Evolutionary conservation across 2,888 invertebrate species (phyloP).

Genomic region (Phrixothrix hirtus): DNA sequence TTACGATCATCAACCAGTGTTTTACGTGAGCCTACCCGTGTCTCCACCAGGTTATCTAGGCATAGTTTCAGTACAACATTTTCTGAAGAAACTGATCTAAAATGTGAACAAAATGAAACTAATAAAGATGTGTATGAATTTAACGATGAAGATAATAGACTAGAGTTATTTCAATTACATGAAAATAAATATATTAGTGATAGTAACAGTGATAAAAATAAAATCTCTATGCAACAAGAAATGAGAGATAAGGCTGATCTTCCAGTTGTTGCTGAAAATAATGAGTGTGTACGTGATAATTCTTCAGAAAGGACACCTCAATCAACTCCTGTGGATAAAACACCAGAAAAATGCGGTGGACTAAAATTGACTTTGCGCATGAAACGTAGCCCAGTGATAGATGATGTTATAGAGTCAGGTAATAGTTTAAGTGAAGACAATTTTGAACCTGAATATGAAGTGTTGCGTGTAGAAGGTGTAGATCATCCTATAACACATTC

Average conservation of each 20-base stretch:
- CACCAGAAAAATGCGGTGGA: conserved; percentile 55
- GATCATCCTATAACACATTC: conserved; percentile 62
- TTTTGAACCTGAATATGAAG: conserved; percentile 80
- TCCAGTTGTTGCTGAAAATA: conserved; percentile 8
- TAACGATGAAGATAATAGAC: conserved; percentile 55
- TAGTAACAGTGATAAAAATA: conserved; percentile 38
- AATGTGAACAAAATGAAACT: conserved; percentile 32
- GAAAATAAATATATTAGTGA: conserved; percentile 40
- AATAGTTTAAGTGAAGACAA: conserved; percentile 68
- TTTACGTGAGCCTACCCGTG: conserved; percentile 24
- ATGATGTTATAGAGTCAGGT: conserved; percentile 82
- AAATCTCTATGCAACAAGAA: conserved; percentile 27
- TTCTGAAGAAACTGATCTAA: conserved; percentile 31
- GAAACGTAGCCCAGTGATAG: conserved; percentile 83
- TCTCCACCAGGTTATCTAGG: conserved; percentile 34
- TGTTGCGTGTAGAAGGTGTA: conserved; percentile 81
- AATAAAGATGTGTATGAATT: conserved; percentile 61
- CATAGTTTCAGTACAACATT: conserved; percentile 39
- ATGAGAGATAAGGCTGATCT: conserved; percentile 42
- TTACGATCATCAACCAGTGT: conserved; percentile 10
- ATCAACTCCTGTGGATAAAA: conserved; percentile 39
- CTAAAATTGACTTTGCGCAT: conserved; percentile 82
- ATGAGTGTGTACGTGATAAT: conserved; percentile 7
- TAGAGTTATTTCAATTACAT: conserved; percentile 41
- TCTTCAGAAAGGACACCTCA: conserved; percentile 25